Conservation (phyloP, 2,797 vertebrate species). For the Odontamblyopus lacepedii region DNA sequence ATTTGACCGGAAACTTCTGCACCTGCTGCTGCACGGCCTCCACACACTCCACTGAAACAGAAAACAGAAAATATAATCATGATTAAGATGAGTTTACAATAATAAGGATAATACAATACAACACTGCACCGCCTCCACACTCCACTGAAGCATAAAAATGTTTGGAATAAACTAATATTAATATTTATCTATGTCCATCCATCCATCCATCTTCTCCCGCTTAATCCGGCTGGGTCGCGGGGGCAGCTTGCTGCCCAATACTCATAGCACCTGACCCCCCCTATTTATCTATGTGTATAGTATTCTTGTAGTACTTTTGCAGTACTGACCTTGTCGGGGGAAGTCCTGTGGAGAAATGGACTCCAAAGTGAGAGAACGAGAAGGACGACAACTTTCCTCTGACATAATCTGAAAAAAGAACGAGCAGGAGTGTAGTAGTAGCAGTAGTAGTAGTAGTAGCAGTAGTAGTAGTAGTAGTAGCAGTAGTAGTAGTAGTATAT, state of each 20-base stretch:
- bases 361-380: constrained; percentile 79
- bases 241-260: too few species aligned
- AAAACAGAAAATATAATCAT: background rate
- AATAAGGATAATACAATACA: too few species aligned
- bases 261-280: too few species aligned
- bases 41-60: constrained; percentile 83
- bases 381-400: constrained; percentile 76
- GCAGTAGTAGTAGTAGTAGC: background rate
- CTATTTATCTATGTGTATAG: background rate
- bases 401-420: constrained; percentile 81
- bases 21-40: constrained; percentile 84
- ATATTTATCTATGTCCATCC: too few species aligned
- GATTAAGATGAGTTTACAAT: too few species aligned
- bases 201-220: too few species aligned
- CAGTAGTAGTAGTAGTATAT: background rate
- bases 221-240: too few species aligned
- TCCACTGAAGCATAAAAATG: constrained; percentile 73
- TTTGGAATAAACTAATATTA: too few species aligned
- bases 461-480: background rate
- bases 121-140: constrained; percentile 20
- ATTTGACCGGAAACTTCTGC: constrained; percentile 89
- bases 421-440: too few species aligned
- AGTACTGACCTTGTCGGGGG: constrained; percentile 84
- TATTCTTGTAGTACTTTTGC: background rate
- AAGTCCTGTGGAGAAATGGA: constrained; percentile 86